These are phyloP conservation scores for Spicauda simplicius DNA, from an alignment of 2,888 invertebrate genomes.

Conservation along the genomic window DNA sequence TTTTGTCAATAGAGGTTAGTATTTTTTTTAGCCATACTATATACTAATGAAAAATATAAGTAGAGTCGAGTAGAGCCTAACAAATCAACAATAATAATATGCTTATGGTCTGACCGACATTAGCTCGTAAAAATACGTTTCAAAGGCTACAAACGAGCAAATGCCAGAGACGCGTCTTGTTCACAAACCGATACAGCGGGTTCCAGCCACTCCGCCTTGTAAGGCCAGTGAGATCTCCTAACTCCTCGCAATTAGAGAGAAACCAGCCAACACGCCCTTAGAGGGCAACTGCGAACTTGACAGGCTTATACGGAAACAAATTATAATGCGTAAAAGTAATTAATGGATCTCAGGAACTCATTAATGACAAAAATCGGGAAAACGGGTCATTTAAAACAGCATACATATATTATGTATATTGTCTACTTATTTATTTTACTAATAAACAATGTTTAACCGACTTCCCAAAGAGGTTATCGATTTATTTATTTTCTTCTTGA, in stretches of 20 bases:
- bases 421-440: too few species aligned
- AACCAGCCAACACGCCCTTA: slow-evolving; percentile 51
- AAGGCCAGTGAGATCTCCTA: slow-evolving; percentile 63
- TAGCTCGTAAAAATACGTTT: too few species aligned
- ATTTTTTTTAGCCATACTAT: too few species aligned
- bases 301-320: slow-evolving; percentile 11
- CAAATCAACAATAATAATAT: too few species aligned
- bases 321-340: background rate
- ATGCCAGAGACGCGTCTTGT: slow-evolving; percentile 29
- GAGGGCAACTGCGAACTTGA: slow-evolving; percentile 6
- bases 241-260: slow-evolving; percentile 71
- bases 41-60: too few species aligned
- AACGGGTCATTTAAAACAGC: background rate
- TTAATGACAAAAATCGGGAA: background rate
- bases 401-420: too few species aligned
- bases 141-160: background rate
- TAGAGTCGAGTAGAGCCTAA: too few species aligned
- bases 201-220: slow-evolving; percentile 54
- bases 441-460: too few species aligned
- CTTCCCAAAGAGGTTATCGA: too few species aligned
- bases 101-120: too few species aligned
- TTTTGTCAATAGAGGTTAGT: too few species aligned
- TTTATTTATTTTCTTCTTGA: too few species aligned
- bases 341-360: background rate
- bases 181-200: slow-evolving; percentile 50